Evolutionary conservation across 2,888 invertebrate species (phyloP).

Genomic region (Aproaerema taeniolella): DNA sequence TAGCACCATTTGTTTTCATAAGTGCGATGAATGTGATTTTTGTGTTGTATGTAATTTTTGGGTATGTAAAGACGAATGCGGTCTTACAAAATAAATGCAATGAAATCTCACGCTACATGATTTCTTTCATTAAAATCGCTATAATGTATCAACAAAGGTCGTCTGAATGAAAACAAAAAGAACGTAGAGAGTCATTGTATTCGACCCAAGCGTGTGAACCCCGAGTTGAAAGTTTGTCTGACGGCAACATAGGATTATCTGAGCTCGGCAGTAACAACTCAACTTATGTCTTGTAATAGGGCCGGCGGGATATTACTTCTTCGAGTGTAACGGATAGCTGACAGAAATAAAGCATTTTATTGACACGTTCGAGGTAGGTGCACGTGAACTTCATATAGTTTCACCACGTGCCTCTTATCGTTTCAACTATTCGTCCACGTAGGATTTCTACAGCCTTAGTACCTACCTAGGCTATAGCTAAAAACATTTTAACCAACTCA

Average conservation of each 20-base stretch:
- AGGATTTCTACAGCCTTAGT: too few relatives aligned
- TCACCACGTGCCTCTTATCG: constrained; percentile 9
- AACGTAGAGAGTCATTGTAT: constrained; percentile 70
- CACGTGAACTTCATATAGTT: constrained; percentile 4
- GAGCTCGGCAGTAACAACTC: constrained; percentile 1
- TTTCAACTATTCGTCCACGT: neutral
- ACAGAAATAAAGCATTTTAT: constrained; percentile 8
- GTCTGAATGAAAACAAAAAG: constrained; percentile 74
- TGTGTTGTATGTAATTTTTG: too few relatives aligned
- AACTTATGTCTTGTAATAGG: constrained; percentile 2
- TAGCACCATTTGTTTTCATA: too few relatives aligned
- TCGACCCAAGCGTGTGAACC: constrained; percentile 70
- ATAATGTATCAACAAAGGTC: constrained; percentile 76
- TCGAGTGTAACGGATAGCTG: neutral
- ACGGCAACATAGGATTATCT: constrained; percentile 22
- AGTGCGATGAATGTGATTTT: too few relatives aligned
- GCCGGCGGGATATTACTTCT: too few relatives aligned
- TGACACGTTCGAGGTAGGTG: constrained; percentile 6
- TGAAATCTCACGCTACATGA: constrained; percentile 67
- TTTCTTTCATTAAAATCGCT: constrained; percentile 68
- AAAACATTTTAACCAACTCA: too few relatives aligned
- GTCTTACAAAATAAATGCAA: constrained; percentile 56
- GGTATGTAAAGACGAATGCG: too few relatives aligned
- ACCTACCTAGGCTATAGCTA: too few relatives aligned
- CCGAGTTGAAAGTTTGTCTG: constrained; percentile 67